Percentiles rank a stretch among this genome's conserved stretches.
phyloP scores from a whole-genome alignment of 1,140 invertebrate genomes.

The Bombus sibiricus region DNA sequence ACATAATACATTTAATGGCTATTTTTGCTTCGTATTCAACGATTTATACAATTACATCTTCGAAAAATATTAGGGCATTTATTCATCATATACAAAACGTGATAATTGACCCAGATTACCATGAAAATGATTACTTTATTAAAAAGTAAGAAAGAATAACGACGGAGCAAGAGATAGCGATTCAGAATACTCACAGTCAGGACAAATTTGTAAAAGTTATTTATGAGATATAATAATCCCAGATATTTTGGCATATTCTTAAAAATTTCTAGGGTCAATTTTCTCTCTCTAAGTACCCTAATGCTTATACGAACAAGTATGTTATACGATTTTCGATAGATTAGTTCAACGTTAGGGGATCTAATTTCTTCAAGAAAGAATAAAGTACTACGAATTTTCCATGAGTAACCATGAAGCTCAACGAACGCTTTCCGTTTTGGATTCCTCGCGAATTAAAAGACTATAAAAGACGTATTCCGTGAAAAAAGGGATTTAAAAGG shows the following conservation, averaged over 20 bases:
- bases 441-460: neutral
- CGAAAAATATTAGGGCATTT: no score
- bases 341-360: neutral
- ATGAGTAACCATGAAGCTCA: no score
- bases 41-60: neutral
- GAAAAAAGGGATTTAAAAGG: neutral
- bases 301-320: no score
- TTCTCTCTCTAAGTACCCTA: no score
- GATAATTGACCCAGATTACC: neutral
- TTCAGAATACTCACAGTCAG: no score
- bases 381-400: neutral
- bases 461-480: neutral
- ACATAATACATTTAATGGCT: neutral
- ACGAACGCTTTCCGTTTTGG: neutral
- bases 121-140: no score
- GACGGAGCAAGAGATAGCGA: no score
- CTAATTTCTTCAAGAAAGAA: neutral
- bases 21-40: neutral
- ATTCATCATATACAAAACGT: neutral
- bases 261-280: no score
- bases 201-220: no score
- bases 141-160: no score
- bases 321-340: neutral
- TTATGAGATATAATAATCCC: no score
- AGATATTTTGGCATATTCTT: no score